These are phyloP conservation scores for Eurosta solidaginis DNA, from an alignment of 1,140 invertebrate species.

Conservation along the genomic window DNA sequence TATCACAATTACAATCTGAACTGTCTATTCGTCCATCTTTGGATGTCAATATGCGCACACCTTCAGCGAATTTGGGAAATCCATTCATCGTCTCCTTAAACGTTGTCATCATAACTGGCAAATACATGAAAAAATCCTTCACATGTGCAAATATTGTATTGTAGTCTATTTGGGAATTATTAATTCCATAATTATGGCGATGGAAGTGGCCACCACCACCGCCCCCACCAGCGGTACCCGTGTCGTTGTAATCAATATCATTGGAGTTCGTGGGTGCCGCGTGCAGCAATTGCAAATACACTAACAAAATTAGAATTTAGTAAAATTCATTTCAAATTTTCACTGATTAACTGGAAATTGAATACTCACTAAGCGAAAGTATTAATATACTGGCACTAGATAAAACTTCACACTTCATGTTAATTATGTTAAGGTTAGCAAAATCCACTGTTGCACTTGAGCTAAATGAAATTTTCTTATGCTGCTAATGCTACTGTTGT, in stretches of 20 bases:
- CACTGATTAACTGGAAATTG: too few species aligned
- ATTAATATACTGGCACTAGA: neutral
- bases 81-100: constrained; percentile 53
- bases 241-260: constrained; percentile 22
- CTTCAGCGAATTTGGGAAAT: constrained; percentile 55
- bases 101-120: constrained; percentile 56
- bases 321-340: too few species aligned
- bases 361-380: neutral
- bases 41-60: constrained; percentile 49
- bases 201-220: neutral
- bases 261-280: neutral
- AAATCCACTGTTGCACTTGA: too few species aligned
- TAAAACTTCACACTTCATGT: neutral
- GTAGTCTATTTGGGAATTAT: constrained; percentile 42
- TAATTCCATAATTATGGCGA: neutral
- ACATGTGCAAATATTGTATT: constrained; percentile 51
- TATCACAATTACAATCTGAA: constrained; percentile 52
- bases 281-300: neutral
- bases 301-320: neutral
- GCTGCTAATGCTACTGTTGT: neutral
- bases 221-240: neutral
- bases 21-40: constrained; percentile 31
- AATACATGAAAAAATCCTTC: constrained; percentile 57
- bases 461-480: neutral
- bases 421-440: neutral